A percentile compares a stretch with the other conserved stretches of the same genome.
phyloP scores from a whole-genome alignment of 2,797 vertebrate genomes.

The Periparus ater region DNA sequence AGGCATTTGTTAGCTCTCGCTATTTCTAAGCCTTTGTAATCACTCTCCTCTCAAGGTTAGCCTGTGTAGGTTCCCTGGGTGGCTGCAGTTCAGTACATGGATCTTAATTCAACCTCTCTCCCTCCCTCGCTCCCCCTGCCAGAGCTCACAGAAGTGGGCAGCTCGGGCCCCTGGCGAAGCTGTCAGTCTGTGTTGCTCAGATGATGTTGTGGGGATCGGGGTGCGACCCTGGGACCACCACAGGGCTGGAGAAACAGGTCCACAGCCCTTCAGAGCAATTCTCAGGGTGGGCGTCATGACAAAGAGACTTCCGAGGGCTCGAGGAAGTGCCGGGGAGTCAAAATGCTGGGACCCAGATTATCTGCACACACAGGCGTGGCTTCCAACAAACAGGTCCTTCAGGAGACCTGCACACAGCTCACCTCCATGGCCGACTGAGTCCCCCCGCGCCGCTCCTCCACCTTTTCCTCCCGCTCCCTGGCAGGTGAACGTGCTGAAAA shows the following conservation, averaged over 20 bases:
- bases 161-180: not conserved
- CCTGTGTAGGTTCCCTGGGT: not conserved
- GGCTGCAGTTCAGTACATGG: not conserved
- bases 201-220: not conserved
- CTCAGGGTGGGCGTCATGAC: rapidly evolving
- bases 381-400: not conserved
- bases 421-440: not conserved
- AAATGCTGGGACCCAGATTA: not conserved
- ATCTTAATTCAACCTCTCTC: not conserved
- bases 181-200: not conserved
- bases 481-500: not conserved
- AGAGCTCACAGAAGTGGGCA: not conserved
- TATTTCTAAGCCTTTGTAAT: not conserved
- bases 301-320: not conserved
- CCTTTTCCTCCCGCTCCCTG: not conserved
- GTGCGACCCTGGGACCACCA: rapidly evolving
- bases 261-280: not conserved
- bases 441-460: rapidly evolving
- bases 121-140: not conserved
- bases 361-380: not conserved
- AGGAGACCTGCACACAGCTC: not conserved
- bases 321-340: not conserved
- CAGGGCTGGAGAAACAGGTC: not conserved
- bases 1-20: not conserved
- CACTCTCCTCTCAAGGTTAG: not conserved